Evolutionary conservation across 23 tunicate genomes (phyloP).

Genomic region (Trididemnum nubilum): DNA sequence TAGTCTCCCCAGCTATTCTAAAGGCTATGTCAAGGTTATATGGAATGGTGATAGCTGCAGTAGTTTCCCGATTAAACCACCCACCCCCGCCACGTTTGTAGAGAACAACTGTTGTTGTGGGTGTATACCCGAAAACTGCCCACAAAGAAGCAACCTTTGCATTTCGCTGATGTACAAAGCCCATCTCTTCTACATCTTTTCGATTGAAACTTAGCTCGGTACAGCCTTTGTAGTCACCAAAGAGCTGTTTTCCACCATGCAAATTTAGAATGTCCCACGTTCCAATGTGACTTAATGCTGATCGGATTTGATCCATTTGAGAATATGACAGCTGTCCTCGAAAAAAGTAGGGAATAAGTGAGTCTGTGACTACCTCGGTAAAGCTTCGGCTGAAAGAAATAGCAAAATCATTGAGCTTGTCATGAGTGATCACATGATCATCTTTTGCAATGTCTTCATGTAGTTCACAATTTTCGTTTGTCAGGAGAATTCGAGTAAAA

Average conservation of each 20-base stretch:
- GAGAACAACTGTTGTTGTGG: constrained; percentile 57
- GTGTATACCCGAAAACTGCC: constrained; percentile 87
- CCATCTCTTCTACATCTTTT: constrained; percentile 74
- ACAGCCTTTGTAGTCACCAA: constrained; percentile 91
- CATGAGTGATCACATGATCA: constrained; percentile 50
- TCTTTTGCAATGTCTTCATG: constrained; percentile 51
- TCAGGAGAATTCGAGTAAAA: constrained; percentile 51
- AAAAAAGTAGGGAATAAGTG: constrained; percentile 74
- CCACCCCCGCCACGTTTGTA: constrained; percentile 59
- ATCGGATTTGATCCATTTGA: constrained; percentile 68
- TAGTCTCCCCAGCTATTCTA: constrained; percentile 75
- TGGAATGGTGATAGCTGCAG: constrained; percentile 61
- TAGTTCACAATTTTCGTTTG: constrained; percentile 56
- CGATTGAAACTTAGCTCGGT: constrained; percentile 68
- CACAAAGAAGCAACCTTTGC: constrained; percentile 64
- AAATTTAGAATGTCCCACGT: constrained; percentile 90
- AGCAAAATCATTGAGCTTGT: constrained; percentile 44
- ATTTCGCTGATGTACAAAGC: constrained; percentile 69
- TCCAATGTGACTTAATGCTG: constrained; percentile 69
- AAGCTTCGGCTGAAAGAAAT: constrained; percentile 42
- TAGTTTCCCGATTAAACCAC: constrained; percentile 58
- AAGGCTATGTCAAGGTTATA: constrained; percentile 74
- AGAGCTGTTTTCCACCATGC: constrained; percentile 73
- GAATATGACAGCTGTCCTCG: constrained; percentile 77
- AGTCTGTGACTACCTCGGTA: constrained; percentile 46